These are phyloP conservation scores for Ophion obscuratus DNA, from an alignment of 2,888 invertebrate species.

Conservation along the genomic window DNA sequence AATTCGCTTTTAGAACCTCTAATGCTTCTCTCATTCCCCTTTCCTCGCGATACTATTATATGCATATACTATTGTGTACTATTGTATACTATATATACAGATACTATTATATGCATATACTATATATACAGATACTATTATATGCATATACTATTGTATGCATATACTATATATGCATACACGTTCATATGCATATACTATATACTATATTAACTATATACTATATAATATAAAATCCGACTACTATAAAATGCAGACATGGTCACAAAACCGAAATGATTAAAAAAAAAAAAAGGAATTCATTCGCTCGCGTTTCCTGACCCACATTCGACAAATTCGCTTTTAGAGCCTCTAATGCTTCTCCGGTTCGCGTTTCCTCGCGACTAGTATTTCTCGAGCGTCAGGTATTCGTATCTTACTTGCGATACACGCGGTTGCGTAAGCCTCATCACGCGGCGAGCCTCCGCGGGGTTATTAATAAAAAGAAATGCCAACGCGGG, in stretches of 20 bases:
- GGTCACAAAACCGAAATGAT: too few species aligned
- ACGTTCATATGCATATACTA: too few species aligned
- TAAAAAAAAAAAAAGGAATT: not conserved
- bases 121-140: too few species aligned
- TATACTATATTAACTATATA: too few species aligned
- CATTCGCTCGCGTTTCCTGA: not conserved
- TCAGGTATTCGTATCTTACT: slow-evolving; percentile 37
- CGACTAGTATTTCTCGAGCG: not conserved
- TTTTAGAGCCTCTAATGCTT: not conserved
- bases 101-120: too few species aligned
- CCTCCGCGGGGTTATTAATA: slow-evolving; percentile 62
- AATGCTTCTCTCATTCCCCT: slow-evolving; percentile 17
- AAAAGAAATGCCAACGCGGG: not conserved
- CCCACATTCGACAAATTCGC: not conserved
- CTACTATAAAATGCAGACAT: too few species aligned
- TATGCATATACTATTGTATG: too few species aligned
- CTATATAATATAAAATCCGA: too few species aligned
- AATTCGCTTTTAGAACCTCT: not conserved
- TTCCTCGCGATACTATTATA: not conserved
- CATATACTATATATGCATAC: too few species aligned
- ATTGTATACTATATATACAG: too few species aligned
- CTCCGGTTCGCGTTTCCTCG: slow-evolving; percentile 24
- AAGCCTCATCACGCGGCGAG: slow-evolving; percentile 55
- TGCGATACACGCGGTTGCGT: slow-evolving; percentile 43
- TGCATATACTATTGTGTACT: too few species aligned